Base-by-base conservation (phyloP, 2,888 invertebrate genomes). In the Ditula angustiorana region DNA sequence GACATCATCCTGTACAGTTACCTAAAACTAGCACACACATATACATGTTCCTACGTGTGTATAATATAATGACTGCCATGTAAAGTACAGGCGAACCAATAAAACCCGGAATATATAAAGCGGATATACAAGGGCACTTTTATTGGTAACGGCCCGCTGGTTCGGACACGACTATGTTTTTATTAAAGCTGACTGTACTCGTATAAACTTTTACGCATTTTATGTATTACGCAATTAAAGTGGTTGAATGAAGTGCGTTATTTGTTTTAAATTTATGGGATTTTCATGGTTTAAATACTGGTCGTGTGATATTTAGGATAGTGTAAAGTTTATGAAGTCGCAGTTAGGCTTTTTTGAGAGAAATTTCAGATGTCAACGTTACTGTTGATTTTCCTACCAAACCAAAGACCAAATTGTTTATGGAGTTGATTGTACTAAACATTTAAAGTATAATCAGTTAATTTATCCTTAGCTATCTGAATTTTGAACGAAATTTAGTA, bases 91-190 rank as follows among this genome's bases (percentile, higher is more conserved):
- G 33, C 49, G 26, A 23, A 24, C 68, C 74, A 71, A 72, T 76
- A 61, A 61, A 57, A 50, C 50, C 4, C 44, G 28, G 19, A 7
- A 44, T 26, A 64, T 52, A 66, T 50, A 66, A 50, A 56, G 44
- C 44, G 44, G 41, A 37, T 53, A 64, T 46, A 64, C 59, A 75
- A 75, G 77, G 71, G 71, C 74, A 69, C 71, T 75, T 77, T 78
- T 80, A 80, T 80, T 75, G 72, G 71, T 60, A 58, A 58, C 72
- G 74, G 69, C 35, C 67, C 69, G 65, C 50, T 72, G 71, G 65
- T 60, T 73, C 62, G 70, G 69, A 68, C 69, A 72, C 66, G 71
- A 71, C 75, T 74, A 75, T 75, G 69, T 79, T 76, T 77, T 74
- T 75, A 77, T 80, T 64, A 59, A 64, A 47, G 64, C 59, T 53